phyloP scores from a whole-genome alignment of 2,888 invertebrate genomes.

The Cybosia mesomella region DNA sequence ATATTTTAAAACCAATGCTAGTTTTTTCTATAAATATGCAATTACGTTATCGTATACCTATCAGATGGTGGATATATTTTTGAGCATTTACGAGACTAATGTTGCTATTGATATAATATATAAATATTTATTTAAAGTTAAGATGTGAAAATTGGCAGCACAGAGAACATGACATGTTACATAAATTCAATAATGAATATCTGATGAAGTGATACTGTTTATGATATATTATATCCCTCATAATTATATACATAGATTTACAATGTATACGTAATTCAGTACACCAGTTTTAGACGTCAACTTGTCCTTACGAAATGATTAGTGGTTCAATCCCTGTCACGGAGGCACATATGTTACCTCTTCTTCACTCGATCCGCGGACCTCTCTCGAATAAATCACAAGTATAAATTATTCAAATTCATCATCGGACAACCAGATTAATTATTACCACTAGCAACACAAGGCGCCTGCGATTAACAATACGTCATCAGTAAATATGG shows the following conservation, averaged over 20 bases:
- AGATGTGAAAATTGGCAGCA: too few relatives aligned
- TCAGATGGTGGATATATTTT: too few relatives aligned
- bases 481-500: slow-evolving; percentile 86
- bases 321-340: slow-evolving; percentile 39
- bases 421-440: slow-evolving; percentile 80
- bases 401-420: slow-evolving; percentile 83
- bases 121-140: too few relatives aligned
- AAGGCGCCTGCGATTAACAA: slow-evolving; percentile 82
- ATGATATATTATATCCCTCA: background rate
- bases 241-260: background rate
- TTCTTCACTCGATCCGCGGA: slow-evolving; percentile 62
- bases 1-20: too few relatives aligned
- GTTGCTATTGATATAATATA: too few relatives aligned
- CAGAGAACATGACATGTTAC: background rate
- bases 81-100: too few relatives aligned
- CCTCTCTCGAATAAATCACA: slow-evolving; percentile 75
- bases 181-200: slow-evolving; percentile 12
- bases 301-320: slow-evolving; percentile 34
- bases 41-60: too few relatives aligned
- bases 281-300: slow-evolving; percentile 10
- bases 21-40: too few relatives aligned
- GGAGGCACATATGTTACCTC: slow-evolving; percentile 61
- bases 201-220: slow-evolving; percentile 7
- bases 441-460: slow-evolving; percentile 82
- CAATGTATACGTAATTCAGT: background rate